Percentiles rank a stretch among this genome's conserved stretches.
Conservation (phyloP, 2,888 invertebrate species). For the Scotopteryx bipunctaria region DNA sequence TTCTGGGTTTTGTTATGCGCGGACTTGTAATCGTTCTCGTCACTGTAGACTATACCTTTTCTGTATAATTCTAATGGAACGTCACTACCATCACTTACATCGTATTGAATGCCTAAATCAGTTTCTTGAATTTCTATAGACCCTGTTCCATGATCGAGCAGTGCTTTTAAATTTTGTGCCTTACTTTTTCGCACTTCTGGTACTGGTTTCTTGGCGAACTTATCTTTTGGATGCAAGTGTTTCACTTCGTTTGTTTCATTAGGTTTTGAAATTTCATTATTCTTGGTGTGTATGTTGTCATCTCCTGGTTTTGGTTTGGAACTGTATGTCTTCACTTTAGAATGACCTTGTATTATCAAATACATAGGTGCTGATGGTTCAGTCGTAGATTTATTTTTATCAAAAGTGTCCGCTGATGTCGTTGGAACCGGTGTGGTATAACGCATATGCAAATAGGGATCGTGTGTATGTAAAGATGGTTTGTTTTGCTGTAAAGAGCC, state of each 20-base stretch:
- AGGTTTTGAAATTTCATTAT: constrained; percentile 80
- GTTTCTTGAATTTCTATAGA: constrained; percentile 83
- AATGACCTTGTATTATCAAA: constrained; percentile 92
- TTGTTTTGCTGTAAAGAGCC: constrained; percentile 49
- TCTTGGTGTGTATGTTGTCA: constrained; percentile 60
- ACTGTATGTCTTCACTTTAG: constrained; percentile 93
- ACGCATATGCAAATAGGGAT: constrained; percentile 74
- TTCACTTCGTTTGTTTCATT: constrained; percentile 81
- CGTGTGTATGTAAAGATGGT: constrained; percentile 57
- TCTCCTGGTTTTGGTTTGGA: constrained; percentile 78
- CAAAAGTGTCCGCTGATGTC: constrained; percentile 70
- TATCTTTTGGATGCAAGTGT: constrained; percentile 81
- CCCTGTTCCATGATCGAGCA: constrained; percentile 71
- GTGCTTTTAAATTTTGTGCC: constrained; percentile 66
- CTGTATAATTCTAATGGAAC: constrained; percentile 82
- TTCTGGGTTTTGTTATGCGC: constrained; percentile 44
- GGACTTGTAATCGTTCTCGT: constrained; percentile 62
- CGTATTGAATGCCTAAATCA: constrained; percentile 82
- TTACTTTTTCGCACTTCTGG: constrained; percentile 52
- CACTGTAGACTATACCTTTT: constrained; percentile 84
- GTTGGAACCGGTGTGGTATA: constrained; percentile 77
- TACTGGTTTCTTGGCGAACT: constrained; percentile 57
- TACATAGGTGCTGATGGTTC: constrained; percentile 86
- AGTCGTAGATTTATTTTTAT: constrained; percentile 54
- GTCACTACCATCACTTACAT: constrained; percentile 80